A percentile compares a stretch with the other conserved stretches of the same genome.
Evolutionary conservation across 2,888 invertebrate genomes (phyloP).

Genomic region (Leptinotarsa peninsularis): DNA sequence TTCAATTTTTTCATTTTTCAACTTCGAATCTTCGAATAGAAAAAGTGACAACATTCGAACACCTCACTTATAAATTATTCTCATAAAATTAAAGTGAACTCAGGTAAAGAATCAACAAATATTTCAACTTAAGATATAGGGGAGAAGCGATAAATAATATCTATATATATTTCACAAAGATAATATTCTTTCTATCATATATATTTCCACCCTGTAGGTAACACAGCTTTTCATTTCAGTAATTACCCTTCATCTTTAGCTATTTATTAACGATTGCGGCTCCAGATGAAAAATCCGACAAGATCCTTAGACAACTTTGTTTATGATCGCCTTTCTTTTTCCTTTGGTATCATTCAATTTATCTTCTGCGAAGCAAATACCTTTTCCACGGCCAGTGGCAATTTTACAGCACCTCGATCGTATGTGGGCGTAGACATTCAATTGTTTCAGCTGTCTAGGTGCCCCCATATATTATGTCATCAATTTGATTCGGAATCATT

Average conservation of each 20-base stretch:
- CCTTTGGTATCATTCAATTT: constrained; percentile 28
- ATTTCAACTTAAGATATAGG: no score
- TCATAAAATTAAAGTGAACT: no score
- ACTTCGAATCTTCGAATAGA: no score
- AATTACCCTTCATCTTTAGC: constrained; percentile 13
- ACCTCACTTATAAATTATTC: no score
- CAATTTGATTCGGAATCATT: constrained; percentile 25
- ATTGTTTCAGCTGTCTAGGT: constrained; percentile 32
- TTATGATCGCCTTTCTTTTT: constrained; percentile 5
- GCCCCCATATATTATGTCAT: constrained; percentile 31
- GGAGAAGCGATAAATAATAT: no score
- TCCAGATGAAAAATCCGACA: constrained; percentile 8
- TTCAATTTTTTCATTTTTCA: no score
- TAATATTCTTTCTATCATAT: no score
- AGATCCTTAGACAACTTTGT: constrained; percentile 4
- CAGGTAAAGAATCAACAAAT: no score
- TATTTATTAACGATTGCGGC: constrained; percentile 12
- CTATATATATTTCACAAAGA: no score
- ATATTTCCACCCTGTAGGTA: neutral
- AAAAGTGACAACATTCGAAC: no score
- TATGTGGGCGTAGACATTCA: constrained; percentile 36
- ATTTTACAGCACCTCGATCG: constrained; percentile 20
- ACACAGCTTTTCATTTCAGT: neutral
- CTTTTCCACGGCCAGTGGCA: constrained; percentile 22
- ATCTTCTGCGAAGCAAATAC: constrained; percentile 25